Percentiles rank a stretch among this genome's conserved stretches.
phyloP scores from a whole-genome alignment of 2,797 vertebrate genomes.

The Bradypodion pumilum region DNA sequence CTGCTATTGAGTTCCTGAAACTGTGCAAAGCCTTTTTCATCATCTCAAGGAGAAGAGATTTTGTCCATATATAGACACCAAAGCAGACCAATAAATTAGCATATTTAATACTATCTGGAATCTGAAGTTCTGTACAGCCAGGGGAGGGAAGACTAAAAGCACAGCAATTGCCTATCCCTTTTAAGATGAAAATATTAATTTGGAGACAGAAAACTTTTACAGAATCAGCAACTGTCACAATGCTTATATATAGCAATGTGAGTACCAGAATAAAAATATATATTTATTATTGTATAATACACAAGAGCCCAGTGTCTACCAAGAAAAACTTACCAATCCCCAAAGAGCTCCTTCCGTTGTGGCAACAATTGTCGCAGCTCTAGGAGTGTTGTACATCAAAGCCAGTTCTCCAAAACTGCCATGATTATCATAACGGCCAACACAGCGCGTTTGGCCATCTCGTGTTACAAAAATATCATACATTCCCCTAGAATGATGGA shows the following conservation, averaged over 20 bases:
- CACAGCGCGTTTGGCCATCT: conserved; percentile 82
- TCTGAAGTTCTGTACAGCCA: neutral
- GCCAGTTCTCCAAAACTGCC: conserved; percentile 98
- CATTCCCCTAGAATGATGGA: conserved; percentile 80
- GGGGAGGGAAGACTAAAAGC: neutral
- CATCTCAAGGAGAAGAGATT: neutral
- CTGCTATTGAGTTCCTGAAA: conserved; percentile 6
- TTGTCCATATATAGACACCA: neutral
- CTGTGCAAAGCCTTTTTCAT: conserved; percentile 41
- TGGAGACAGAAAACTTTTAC: conserved; percentile 21
- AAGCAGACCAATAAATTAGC: neutral
- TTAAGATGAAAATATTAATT: neutral
- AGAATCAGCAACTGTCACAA: conserved; percentile 33
- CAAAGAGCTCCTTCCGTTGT: conserved; percentile 91
- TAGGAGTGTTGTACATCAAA: conserved; percentile 97
- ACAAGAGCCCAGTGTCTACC: conserved; percentile 21
- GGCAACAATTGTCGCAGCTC: conserved; percentile 93
- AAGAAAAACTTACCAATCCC: conserved; percentile 89
- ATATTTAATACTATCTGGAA: neutral
- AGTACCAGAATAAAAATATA: neutral
- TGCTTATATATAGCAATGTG: neutral
- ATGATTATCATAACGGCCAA: conserved; percentile 92
- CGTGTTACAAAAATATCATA: conserved; percentile 91
- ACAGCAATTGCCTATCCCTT: no score
- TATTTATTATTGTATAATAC: conserved; percentile 13